Conservation (phyloP, 2,888 invertebrate genomes). For the Diarsia brunnea region DNA sequence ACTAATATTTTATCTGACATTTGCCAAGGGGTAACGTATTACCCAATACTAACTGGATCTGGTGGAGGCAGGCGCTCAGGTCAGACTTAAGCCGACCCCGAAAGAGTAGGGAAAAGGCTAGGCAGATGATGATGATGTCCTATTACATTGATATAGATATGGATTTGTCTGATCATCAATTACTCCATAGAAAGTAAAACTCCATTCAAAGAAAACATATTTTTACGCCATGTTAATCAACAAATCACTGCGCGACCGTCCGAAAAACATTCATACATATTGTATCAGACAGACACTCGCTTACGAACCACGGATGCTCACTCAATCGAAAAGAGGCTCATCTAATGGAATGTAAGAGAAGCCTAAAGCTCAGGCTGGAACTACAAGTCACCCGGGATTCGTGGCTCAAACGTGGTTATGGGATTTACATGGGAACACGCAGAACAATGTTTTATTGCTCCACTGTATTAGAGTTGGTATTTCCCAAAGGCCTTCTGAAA, state of each 20-base stretch:
- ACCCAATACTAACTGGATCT: no score
- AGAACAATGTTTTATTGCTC: conserved; percentile 85
- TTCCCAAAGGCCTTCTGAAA: conserved; percentile 82
- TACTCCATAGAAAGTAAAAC: not conserved
- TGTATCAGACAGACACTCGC: conserved; percentile 38
- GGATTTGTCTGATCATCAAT: not conserved
- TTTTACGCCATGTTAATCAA: conserved; percentile 1
- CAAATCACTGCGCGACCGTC: not conserved
- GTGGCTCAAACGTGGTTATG: conserved; percentile 81
- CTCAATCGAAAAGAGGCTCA: conserved; percentile 47
- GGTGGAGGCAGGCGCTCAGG: no score
- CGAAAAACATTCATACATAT: conserved; percentile 32
- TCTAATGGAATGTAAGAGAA: conserved; percentile 55
- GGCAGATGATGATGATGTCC: not conserved
- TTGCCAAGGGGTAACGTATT: not conserved
- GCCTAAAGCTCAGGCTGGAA: conserved; percentile 66
- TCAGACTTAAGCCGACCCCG: no score
- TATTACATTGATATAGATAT: not conserved
- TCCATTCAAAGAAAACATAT: not conserved
- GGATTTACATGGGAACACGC: conserved; percentile 85
- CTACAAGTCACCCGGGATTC: conserved; percentile 78
- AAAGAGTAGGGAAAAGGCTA: no score
- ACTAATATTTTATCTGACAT: not conserved
- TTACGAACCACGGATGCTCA: conserved; percentile 29
- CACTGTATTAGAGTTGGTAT: conserved; percentile 83